Conservation (phyloP, 2,888 invertebrate genomes). For the Xylocampa areola region DNA sequence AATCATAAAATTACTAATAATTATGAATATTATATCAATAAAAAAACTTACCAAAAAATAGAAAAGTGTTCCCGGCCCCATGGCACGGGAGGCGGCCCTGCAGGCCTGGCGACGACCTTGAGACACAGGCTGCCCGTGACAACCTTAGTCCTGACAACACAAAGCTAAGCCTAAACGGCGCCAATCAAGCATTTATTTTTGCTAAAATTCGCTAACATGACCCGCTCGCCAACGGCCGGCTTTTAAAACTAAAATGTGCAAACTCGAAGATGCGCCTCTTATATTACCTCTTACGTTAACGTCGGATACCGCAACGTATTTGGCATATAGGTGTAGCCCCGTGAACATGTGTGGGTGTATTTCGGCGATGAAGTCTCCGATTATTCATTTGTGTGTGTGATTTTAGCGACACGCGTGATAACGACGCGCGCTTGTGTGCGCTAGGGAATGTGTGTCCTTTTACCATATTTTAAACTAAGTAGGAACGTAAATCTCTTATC, state of each 20-base stretch:
- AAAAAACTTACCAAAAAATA: conserved; percentile 81
- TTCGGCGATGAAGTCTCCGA: conserved; percentile 76
- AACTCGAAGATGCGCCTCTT: conserved; percentile 89
- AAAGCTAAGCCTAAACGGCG: conserved; percentile 68
- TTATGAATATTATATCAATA: conserved; percentile 14
- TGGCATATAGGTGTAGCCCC: conserved; percentile 78
- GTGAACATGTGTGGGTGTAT: conserved; percentile 77
- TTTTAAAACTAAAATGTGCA: conserved; percentile 88
- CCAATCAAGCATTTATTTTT: conserved; percentile 73
- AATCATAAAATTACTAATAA: conserved; percentile 7
- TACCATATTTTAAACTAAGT: conserved; percentile 67
- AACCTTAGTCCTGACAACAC: conserved; percentile 70
- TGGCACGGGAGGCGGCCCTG: conserved; percentile 81
- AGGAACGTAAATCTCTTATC: conserved; percentile 59
- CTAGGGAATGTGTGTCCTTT: conserved; percentile 67
- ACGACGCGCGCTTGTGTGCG: conserved; percentile 61
- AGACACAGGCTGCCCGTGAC: conserved; percentile 55
- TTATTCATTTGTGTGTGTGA: conserved; percentile 62
- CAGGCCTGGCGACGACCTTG: conserved; percentile 67
- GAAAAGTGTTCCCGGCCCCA: conserved; percentile 82
- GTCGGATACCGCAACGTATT: conserved; percentile 88
- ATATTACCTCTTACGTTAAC: conserved; percentile 89
- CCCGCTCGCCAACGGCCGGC: conserved; percentile 84
- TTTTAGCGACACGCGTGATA: conserved; percentile 68
- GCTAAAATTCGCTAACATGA: conserved; percentile 83